Conservation (phyloP, 2,888 invertebrate species). For the Trachelus tabidus region DNA sequence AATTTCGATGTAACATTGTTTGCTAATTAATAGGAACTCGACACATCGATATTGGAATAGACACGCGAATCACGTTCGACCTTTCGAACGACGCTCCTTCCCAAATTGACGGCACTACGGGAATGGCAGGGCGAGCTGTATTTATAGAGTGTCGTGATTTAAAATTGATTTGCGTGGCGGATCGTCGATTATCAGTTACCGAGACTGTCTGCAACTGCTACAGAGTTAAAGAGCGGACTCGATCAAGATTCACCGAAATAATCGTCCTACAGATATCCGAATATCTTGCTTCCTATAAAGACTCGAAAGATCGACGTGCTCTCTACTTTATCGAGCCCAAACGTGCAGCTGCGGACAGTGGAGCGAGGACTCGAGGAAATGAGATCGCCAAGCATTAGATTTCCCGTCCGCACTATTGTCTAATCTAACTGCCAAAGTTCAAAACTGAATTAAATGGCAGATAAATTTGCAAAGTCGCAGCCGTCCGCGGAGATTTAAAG, state of each 20-base stretch:
- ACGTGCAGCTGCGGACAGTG: conserved; percentile 26
- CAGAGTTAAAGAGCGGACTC: no score
- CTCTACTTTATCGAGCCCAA: not conserved
- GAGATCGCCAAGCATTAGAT: conserved; percentile 54
- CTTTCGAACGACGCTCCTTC: no score
- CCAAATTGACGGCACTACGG: not conserved
- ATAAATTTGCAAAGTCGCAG: conserved; percentile 49
- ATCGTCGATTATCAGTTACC: no score
- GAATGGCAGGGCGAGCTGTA: not conserved
- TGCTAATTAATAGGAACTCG: conserved; percentile 42
- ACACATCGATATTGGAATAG: conserved; percentile 23
- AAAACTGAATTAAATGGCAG: conserved; percentile 58
- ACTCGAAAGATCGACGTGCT: no score
- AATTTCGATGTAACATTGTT: conserved; percentile 29
- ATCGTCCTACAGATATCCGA: no score
- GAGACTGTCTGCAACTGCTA: no score
- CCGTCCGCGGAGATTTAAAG: conserved; percentile 3
- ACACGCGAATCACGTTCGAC: conserved; percentile 33
- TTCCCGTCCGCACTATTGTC: conserved; percentile 58
- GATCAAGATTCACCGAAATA: no score
- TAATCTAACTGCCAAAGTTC: conserved; percentile 64
- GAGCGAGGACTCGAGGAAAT: conserved; percentile 20
- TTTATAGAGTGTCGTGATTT: no score
- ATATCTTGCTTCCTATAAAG: no score
- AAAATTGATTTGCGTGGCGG: no score